phyloP scores from a whole-genome alignment of 1,140 invertebrate genomes.

The Mamestra configurata region DNA sequence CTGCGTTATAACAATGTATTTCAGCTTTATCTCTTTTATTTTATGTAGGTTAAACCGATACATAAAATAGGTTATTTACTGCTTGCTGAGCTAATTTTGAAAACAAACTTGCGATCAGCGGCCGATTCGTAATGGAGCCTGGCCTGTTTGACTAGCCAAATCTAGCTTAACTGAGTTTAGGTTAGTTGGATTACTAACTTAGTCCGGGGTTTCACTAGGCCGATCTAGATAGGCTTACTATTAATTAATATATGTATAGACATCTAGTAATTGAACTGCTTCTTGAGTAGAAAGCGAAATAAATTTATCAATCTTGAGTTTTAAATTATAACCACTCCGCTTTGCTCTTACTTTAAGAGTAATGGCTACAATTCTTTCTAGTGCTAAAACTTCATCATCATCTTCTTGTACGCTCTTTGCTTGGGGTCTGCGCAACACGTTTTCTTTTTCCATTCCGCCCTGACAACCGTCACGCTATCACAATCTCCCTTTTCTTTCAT shows the following conservation, averaged over 20 bases:
- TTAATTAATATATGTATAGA: background rate
- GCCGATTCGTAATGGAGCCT: background rate
- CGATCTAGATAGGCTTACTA: background rate
- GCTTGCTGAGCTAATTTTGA: background rate
- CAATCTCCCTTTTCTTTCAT: too few species aligned
- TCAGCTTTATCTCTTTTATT: background rate
- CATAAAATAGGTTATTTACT: background rate
- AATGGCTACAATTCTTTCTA: too few species aligned
- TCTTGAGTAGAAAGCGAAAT: background rate
- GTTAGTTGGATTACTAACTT: background rate
- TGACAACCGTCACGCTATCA: too few species aligned
- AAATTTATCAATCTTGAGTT: too few species aligned
- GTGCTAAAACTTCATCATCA: too few species aligned
- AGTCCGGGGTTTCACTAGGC: slow-evolving; percentile 10
- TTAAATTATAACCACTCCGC: too few species aligned
- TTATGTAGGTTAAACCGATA: slow-evolving; percentile 24
- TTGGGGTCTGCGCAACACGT: too few species aligned
- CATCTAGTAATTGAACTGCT: background rate
- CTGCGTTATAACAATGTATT: background rate
- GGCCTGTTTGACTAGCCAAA: slow-evolving; percentile 22
- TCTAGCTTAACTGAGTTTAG: slow-evolving; percentile 28
- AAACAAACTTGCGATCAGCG: slow-evolving; percentile 11
- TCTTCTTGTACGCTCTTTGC: too few species aligned
- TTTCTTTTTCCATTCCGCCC: too few species aligned
- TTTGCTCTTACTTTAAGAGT: too few species aligned